Conservation (phyloP, 1,140 invertebrate genomes). For the Anastrepha obliqua region DNA sequence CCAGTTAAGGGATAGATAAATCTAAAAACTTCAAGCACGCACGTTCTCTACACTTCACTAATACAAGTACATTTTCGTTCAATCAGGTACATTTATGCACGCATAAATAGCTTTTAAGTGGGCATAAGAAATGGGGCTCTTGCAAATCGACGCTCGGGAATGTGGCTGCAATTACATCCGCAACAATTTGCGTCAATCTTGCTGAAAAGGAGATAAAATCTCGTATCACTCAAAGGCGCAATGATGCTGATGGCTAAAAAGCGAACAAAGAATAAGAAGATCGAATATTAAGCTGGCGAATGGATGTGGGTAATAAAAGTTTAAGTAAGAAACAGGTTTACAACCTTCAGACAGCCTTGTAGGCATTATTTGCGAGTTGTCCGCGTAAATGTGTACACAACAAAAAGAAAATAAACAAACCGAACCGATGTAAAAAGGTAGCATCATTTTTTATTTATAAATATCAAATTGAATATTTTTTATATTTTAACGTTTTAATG, state of each 20-base stretch:
- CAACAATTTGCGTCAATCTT: conserved; percentile 45
- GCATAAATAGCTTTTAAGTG: too few species aligned
- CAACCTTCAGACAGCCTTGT: not conserved
- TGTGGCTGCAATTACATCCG: conserved; percentile 33
- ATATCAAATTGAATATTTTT: too few species aligned
- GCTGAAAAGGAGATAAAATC: conserved; percentile 35
- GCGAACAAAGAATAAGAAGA: not conserved
- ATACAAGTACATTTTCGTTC: too few species aligned
- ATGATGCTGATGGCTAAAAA: conserved; percentile 17
- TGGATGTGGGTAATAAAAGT: not conserved
- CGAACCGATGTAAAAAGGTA: too few species aligned
- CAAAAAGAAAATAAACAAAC: not conserved
- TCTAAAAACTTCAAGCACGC: too few species aligned
- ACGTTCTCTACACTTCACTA: too few species aligned
- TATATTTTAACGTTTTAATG: too few species aligned
- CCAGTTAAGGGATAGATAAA: too few species aligned
- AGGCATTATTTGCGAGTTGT: not conserved
- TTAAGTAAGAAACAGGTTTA: not conserved
- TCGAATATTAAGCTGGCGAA: not conserved
- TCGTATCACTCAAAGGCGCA: conserved; percentile 35
- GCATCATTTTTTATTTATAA: too few species aligned
- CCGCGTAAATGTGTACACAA: not conserved
- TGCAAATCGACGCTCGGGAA: not conserved
- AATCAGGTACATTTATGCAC: too few species aligned
- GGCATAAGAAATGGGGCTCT: too few species aligned